These are phyloP conservation scores for Drosophila birchii DNA, from an alignment of 2,888 invertebrate species.

Conservation along the genomic window DNA sequence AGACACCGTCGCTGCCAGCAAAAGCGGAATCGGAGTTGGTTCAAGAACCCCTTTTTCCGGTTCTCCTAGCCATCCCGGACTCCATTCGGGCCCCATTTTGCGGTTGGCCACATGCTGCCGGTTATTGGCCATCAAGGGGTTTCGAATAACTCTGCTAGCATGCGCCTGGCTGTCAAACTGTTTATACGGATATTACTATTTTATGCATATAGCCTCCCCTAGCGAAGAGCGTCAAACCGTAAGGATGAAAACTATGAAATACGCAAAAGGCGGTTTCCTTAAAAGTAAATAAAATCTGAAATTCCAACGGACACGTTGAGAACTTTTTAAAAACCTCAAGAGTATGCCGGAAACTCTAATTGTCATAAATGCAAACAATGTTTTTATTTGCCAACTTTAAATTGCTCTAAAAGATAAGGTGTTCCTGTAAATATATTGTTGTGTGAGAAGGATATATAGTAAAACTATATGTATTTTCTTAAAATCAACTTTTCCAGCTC, in stretches of 20 bases:
- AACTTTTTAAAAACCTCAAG: neutral
- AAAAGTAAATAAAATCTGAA: neutral
- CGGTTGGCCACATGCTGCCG: slow-evolving; percentile 38
- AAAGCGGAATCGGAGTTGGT: slow-evolving; percentile 28
- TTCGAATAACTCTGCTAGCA: slow-evolving; percentile 32
- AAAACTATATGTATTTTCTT: neutral
- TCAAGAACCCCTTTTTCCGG: slow-evolving; percentile 9
- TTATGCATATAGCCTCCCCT: slow-evolving; percentile 10
- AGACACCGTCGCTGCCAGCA: slow-evolving; percentile 15
- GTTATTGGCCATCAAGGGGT: slow-evolving; percentile 42
- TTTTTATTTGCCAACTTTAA: neutral
- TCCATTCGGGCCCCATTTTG: slow-evolving; percentile 18
- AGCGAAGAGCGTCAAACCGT: neutral
- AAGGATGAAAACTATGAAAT: neutral
- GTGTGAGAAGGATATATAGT: neutral
- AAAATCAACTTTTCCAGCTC: neutral
- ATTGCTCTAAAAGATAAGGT: neutral
- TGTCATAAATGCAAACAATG: neutral
- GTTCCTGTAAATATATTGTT: neutral
- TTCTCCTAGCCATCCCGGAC: neutral
- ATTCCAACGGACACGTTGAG: neutral
- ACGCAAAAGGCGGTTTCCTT: neutral
- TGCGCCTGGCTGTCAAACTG: slow-evolving; percentile 27
- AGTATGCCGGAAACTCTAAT: neutral
- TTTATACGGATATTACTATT: slow-evolving; percentile 28